Evolutionary conservation across 64 coral and sea anemone species (phyloP).

Genomic region (Montipora foliosa): DNA sequence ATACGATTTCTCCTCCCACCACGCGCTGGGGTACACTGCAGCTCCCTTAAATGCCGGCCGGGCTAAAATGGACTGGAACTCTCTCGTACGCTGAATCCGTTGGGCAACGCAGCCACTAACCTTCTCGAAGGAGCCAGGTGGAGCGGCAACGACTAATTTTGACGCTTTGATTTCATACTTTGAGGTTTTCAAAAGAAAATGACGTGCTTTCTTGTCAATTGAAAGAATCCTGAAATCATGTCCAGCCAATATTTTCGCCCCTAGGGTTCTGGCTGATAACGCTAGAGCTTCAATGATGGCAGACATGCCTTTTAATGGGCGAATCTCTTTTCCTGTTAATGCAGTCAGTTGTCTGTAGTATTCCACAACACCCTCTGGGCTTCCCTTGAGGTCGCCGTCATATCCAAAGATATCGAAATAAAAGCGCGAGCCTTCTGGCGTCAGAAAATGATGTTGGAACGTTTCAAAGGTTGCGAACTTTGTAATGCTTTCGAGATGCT

Average conservation of each 20-base stretch:
- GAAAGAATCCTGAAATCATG: slow-evolving; percentile 9
- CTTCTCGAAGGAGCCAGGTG: slow-evolving; percentile 32
- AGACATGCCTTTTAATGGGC: slow-evolving; percentile 47
- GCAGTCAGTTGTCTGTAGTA: slow-evolving; percentile 15
- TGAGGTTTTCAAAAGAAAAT: not conserved
- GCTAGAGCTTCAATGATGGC: not conserved
- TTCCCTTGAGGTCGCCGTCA: slow-evolving; percentile 31
- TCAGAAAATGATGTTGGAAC: slow-evolving; percentile 29
- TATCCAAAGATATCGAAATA: slow-evolving; percentile 36
- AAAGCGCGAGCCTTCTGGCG: slow-evolving; percentile 22
- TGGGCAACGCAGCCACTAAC: slow-evolving; percentile 31
- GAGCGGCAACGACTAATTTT: slow-evolving; percentile 42
- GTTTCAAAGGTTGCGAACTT: slow-evolving; percentile 47
- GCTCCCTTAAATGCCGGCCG: slow-evolving; percentile 42
- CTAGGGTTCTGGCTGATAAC: not conserved
- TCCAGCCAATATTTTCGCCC: slow-evolving; percentile 6
- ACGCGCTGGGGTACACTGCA: slow-evolving; percentile 33
- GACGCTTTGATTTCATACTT: not conserved
- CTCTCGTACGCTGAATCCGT: slow-evolving; percentile 20
- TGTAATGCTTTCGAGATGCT: not conserved
- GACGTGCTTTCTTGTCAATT: not conserved
- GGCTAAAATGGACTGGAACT: slow-evolving; percentile 28
- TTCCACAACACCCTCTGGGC: slow-evolving; percentile 19
- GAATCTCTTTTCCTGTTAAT: slow-evolving; percentile 12
- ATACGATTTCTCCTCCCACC: slow-evolving; percentile 38